Base-by-base conservation (phyloP, 2,797 vertebrate genomes). In the Sebastes jordani region DNA sequence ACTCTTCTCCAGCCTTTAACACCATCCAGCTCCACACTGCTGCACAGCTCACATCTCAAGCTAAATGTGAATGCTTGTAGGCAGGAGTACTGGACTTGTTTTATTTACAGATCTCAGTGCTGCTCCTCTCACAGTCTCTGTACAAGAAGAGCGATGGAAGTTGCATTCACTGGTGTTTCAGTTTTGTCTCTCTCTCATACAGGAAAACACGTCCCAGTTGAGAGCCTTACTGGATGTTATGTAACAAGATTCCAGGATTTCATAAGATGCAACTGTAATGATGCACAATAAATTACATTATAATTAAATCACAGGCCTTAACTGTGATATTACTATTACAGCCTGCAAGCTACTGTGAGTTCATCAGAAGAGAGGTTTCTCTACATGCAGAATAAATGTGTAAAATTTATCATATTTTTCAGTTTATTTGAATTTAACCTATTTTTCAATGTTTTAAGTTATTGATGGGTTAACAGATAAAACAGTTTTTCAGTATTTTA, bases 31-130 rank as follows among this genome's bases (percentile, higher is more conserved):
- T 36, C 66, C 29, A 42, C 49, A 54, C 25, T 30, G 29, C 4
- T 71, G 46, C 46, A 9, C 16, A 52, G 7, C 54, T 79, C 61
- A 60, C 32, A 67, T 75, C 58, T 71, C 27, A 22, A 71, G 81
- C 67, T 55, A 62, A 55, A 71, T 71, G 11, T 56, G 42, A 75
- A 55, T 22, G 27, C 7, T 42, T 60, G 55, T 34, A 38, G 76
- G 76, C 61, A 64, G 54, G 54, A 46, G 49, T 0, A 61, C 36
- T 70, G 71, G 52, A 32, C 25, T 52, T 23, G 66, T 74, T 74
- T 65, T 78, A 34, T 65, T 46, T 61, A 73, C 36, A 60, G 49
- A 23, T 52, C 46, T 22, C 34, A 61, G 63, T 52, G 34, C 29
- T n/a, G 29, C 16, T 65, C 66, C 30, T 67, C 62, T 20, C 32